phyloP scores from a whole-genome alignment of 1,140 invertebrate species.

The Cryptotermes secundus region DNA sequence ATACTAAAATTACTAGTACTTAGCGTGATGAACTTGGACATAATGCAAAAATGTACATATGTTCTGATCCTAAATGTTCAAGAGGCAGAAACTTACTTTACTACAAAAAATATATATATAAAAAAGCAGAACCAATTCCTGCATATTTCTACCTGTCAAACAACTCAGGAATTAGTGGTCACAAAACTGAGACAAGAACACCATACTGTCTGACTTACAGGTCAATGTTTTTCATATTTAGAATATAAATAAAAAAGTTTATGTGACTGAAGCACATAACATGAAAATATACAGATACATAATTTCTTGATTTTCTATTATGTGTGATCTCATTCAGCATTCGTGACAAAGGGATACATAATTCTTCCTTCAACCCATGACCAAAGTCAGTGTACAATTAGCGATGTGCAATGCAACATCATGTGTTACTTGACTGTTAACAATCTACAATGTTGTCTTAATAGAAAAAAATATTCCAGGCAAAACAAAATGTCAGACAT shows the following conservation, averaged over 20 bases:
- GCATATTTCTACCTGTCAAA: constrained; percentile 34
- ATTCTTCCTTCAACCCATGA: constrained; percentile 10
- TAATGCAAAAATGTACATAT: constrained; percentile 30
- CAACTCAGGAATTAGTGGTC: constrained; percentile 29
- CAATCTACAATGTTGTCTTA: not conserved
- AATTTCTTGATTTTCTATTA: not conserved
- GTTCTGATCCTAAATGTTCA: constrained; percentile 31
- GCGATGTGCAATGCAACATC: not conserved
- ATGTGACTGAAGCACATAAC: constrained; percentile 15
- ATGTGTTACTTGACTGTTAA: not conserved
- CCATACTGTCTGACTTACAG: not conserved
- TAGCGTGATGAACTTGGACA: constrained; percentile 25
- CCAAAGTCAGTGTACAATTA: constrained; percentile 9
- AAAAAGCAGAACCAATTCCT: constrained; percentile 21
- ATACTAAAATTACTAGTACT: constrained; percentile 31
- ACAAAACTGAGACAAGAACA: constrained; percentile 5
- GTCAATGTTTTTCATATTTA: not conserved
- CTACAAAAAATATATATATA: constrained; percentile 11
- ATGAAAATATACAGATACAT: not conserved
- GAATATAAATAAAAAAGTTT: constrained; percentile 28
- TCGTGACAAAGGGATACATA: not conserved
- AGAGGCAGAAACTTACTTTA: constrained; percentile 32
- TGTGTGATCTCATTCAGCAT: constrained; percentile 14
- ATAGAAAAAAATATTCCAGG: not conserved
- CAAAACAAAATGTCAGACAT: not conserved